Conservation (phyloP, 2,888 invertebrate genomes). For the Cremastinae sp. region DNA sequence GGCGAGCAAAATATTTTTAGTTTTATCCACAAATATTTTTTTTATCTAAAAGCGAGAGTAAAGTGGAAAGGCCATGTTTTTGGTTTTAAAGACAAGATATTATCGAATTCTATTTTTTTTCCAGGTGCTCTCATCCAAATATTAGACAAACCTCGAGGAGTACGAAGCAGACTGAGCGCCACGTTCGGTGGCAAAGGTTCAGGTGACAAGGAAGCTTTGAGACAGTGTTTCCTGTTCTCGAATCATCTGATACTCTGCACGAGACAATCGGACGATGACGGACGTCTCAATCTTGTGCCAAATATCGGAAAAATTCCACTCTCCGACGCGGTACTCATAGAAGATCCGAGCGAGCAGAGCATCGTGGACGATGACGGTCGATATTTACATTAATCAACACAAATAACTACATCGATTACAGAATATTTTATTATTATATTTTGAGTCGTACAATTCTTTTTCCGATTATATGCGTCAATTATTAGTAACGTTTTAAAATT, state of each 20-base stretch:
- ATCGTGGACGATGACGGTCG: constrained; percentile 86
- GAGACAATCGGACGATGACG: constrained; percentile 87
- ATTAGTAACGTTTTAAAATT: too few species aligned
- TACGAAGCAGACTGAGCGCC: constrained; percentile 82
- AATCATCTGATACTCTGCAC: constrained; percentile 94
- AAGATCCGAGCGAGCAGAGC: constrained; percentile 88
- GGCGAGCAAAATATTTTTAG: background rate
- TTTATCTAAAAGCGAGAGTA: background rate
- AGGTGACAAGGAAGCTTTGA: constrained; percentile 85
- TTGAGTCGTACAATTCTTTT: too few species aligned
- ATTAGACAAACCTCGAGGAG: constrained; percentile 83
- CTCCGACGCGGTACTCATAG: constrained; percentile 91
- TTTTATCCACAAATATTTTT: constrained; percentile 41
- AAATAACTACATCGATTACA: too few species aligned
- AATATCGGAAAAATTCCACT: constrained; percentile 90
- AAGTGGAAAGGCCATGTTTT: too few species aligned
- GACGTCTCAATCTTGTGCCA: constrained; percentile 92
- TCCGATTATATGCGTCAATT: too few species aligned
- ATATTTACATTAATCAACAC: too few species aligned
- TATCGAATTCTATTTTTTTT: background rate
- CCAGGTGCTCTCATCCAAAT: constrained; percentile 90
- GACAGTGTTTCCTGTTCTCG: constrained; percentile 95
- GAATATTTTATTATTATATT: too few species aligned
- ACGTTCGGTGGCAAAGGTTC: constrained; percentile 81
- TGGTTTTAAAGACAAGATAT: too few species aligned